These are phyloP conservation scores for Mesorhabditis spiculigera DNA, from an alignment of 2,888 invertebrate genomes.

Conservation along the genomic window DNA sequence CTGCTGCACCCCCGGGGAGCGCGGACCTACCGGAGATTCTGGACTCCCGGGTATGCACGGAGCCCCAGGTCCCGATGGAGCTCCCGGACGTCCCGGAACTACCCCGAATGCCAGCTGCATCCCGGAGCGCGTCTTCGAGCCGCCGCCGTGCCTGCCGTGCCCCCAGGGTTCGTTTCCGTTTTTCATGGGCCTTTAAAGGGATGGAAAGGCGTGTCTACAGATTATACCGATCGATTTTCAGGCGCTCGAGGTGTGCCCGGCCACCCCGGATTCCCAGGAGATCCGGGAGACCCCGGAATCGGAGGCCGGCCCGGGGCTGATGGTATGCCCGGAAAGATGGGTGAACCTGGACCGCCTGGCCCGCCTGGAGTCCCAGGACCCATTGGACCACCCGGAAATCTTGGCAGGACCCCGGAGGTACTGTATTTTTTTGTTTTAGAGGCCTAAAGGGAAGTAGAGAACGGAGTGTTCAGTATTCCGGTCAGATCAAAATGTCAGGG, in stretches of 20 bases:
- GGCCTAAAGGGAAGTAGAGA: not conserved
- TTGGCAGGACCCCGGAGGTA: constrained; percentile 49
- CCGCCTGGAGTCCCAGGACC: constrained; percentile 24
- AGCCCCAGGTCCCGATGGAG: constrained; percentile 57
- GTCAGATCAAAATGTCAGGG: too few relatives aligned
- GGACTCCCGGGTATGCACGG: constrained; percentile 50
- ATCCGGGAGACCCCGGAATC: constrained; percentile 55
- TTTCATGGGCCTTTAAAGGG: constrained; percentile 42
- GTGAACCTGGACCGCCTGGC: constrained; percentile 27
- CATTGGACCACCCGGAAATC: constrained; percentile 42
- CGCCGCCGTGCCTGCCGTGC: constrained; percentile 58
- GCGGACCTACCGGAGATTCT: constrained; percentile 47
- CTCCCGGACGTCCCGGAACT: constrained; percentile 56
- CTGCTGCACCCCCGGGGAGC: constrained; percentile 56
- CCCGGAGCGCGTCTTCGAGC: constrained; percentile 57
- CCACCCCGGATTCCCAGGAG: constrained; percentile 45
- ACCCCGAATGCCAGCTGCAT: constrained; percentile 59
- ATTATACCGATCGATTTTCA: constrained; percentile 14
- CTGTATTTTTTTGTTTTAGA: not conserved
- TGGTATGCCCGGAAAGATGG: constrained; percentile 47
- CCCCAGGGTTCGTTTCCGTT: constrained; percentile 45
- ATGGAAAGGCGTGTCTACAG: too few relatives aligned
- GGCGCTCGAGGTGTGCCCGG: constrained; percentile 50
- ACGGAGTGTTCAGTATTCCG: too few relatives aligned
- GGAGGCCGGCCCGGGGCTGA: constrained; percentile 49